Base-by-base conservation (phyloP, 2,797 vertebrate species). In the Sebastes nivosus region DNA sequence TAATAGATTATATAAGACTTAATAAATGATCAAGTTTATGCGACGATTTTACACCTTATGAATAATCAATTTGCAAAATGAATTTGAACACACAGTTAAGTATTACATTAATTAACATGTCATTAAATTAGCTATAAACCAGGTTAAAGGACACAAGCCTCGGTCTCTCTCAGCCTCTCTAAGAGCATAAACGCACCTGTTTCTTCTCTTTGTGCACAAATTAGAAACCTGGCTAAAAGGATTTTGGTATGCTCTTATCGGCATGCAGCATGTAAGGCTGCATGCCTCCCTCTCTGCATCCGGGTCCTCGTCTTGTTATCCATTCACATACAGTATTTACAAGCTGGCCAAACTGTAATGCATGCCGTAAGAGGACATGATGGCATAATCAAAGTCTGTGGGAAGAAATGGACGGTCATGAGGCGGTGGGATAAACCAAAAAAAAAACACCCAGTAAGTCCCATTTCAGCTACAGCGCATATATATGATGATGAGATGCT, bases 201-300 rank as follows among this genome's bases (percentile, higher is more conserved):
- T 74, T 81, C 20, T 68, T 58, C n/a, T 57, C 60, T 75, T 82
- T 42, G n/a, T 80, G 69, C 16, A 72, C 25, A 74, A 67, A 84
- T 76, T 22, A 68, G 3, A 67, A 79, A 86, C 38, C 68, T 69
- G 66, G 46, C 25, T 68, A 8, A 84, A 76, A 32, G 38, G 32
- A 79, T 81, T 86, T 69, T 61, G 11, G 14, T 74, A 18, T 22
- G 22, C 68, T 82, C 72, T 86, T 77, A 84, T 86, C 81, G 67
- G 68, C 77, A 60, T 65, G 42, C 54, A 72, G 58, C 83, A 76
- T 34, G 24, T 61, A 69, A 6, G 9, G 70, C 75, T 36, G 59
- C 57, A 76, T 66, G 69, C 30, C 64, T 60, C 9, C 2, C 73
- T 61, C 52, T 52, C 46, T 67, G 64, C 69, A 29, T 63, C 27